These are phyloP conservation scores for Nannoperca australis DNA, from an alignment of 2,797 vertebrate genomes.

Conservation along the genomic window DNA sequence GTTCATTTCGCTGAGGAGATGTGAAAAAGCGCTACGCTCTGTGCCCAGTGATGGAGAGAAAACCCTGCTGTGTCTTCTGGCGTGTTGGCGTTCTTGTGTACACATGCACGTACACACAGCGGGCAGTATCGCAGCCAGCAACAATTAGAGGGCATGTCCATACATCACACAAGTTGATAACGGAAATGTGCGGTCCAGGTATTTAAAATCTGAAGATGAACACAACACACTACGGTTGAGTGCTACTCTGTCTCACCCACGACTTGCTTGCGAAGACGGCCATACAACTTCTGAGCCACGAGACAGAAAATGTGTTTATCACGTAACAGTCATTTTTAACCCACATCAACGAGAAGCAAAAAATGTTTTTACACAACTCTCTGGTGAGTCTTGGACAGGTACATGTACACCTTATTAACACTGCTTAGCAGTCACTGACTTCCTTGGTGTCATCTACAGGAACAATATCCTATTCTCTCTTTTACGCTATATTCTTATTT, in stretches of 20 bases:
- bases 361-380: not conserved
- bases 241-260: not conserved
- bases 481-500: not conserved
- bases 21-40: no score
- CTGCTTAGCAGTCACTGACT: not conserved
- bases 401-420: not conserved
- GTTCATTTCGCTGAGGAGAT: no score
- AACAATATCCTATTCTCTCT: not conserved
- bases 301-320: no score
- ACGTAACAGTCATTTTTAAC: not conserved
- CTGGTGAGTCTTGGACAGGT: not conserved
- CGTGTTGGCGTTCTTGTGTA: no score
- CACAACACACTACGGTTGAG: no score
- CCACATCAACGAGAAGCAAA: not conserved
- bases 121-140: no score
- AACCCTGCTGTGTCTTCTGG: no score
- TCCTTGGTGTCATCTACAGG: not conserved
- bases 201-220: not conserved
- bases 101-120: no score
- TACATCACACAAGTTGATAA: no score
- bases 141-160: no score
- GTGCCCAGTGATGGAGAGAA: no score
- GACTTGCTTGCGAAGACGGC: not conserved
- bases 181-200: no score
- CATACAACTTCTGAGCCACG: not conserved